Percentiles rank a stretch among this genome's conserved stretches.
Evolutionary conservation across 2,113 vertebrate species (phyloP).

Genomic region (Platanista minor): DNA sequence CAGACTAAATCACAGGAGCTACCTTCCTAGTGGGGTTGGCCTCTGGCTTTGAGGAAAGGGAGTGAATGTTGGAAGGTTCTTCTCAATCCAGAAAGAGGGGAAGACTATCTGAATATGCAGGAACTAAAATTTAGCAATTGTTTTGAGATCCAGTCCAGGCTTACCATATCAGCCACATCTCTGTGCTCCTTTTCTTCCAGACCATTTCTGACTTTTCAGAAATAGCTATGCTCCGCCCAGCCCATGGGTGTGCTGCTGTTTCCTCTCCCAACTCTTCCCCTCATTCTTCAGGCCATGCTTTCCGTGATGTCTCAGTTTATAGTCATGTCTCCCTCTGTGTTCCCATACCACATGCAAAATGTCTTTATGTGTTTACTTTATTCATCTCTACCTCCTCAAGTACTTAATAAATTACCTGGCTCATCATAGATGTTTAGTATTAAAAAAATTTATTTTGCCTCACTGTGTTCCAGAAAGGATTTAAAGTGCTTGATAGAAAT

Average conservation of each 20-base stretch:
- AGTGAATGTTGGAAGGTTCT: not conserved
- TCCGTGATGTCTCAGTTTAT: not conserved
- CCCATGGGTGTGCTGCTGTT: accelerated
- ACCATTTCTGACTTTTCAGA: not conserved
- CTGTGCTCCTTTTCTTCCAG: not conserved
- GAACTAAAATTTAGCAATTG: not conserved
- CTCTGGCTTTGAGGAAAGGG: not conserved
- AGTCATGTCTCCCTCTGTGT: not conserved
- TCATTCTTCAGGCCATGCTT: not conserved
- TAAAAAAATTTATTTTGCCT: not conserved
- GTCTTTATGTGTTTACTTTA: not conserved
- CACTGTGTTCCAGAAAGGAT: slow-evolving; percentile 17
- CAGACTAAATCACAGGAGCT: not conserved
- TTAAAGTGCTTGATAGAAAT: slow-evolving; percentile 27
- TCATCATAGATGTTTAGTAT: not conserved
- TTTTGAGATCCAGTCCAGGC: not conserved
- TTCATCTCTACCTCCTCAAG: not conserved
- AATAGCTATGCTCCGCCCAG: not conserved
- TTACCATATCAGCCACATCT: not conserved
- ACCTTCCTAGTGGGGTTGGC: not conserved
- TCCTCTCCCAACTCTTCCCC: not conserved
- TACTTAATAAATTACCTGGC: not conserved
- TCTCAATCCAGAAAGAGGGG: not conserved
- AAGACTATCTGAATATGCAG: not conserved
- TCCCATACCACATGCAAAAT: not conserved